A percentile compares a stretch with the other conserved stretches of the same genome.
phyloP scores from a whole-genome alignment of 1,140 invertebrate genomes.

The Bombus superbus region DNA sequence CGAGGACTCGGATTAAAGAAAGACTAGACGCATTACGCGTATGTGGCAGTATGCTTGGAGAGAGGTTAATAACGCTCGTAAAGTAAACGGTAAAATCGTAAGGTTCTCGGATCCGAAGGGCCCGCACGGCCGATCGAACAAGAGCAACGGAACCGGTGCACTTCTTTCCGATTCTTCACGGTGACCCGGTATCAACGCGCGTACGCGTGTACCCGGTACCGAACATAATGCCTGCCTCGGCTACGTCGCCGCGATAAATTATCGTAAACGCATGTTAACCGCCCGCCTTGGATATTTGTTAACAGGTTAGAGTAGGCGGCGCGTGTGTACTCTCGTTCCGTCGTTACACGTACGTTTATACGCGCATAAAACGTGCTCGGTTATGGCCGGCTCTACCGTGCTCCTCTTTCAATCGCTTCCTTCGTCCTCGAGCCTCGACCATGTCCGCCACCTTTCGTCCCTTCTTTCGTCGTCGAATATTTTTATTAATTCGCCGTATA shows the following conservation, averaged over 20 bases:
- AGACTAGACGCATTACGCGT: neutral
- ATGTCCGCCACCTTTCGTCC: neutral
- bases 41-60: neutral
- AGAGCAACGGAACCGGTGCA: constrained; percentile 3
- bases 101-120: neutral
- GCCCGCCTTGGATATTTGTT: constrained; percentile 73
- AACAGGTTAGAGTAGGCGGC: constrained; percentile 72
- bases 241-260: constrained; percentile 67
- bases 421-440: neutral
- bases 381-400: constrained; percentile 15
- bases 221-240: constrained; percentile 56
- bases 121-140: neutral
- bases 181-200: constrained; percentile 66
- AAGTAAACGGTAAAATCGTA: neutral
- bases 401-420: constrained; percentile 16
- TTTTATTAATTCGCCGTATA: neutral
- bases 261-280: constrained; percentile 71
- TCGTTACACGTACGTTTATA: constrained; percentile 65
- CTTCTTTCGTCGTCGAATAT: neutral
- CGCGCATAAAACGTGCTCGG: constrained; percentile 43
- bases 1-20: neutral
- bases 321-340: constrained; percentile 54
- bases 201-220: constrained; percentile 50
- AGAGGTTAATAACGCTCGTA: neutral
- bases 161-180: constrained; percentile 62